Evolutionary conservation across 2,797 vertebrate genomes (phyloP).

Genomic region (Alfaro cultratus): DNA sequence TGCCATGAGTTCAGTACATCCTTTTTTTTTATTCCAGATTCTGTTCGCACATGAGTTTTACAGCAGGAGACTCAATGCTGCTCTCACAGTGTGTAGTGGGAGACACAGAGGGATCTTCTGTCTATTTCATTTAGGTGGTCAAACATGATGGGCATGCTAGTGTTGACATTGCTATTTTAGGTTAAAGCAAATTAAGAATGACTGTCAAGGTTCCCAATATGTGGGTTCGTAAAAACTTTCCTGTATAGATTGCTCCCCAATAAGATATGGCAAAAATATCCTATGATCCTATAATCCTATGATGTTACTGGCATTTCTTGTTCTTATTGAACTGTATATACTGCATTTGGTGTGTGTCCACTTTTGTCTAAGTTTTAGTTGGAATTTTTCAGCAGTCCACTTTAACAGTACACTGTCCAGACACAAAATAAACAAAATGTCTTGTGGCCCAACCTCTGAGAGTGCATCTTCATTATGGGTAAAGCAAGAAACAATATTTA

Average conservation of each 20-base stretch:
- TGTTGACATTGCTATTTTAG: background rate
- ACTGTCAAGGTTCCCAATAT: background rate
- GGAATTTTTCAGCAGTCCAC: background rate
- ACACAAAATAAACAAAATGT: background rate
- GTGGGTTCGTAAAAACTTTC: background rate
- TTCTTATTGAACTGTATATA: background rate
- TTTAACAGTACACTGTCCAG: background rate
- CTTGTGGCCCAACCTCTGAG: background rate
- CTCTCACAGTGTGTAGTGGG: background rate
- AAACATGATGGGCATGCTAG: background rate
- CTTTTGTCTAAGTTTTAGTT: background rate
- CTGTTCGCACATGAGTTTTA: background rate
- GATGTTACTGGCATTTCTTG: background rate
- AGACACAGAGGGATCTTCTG: background rate
- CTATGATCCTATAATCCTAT: background rate
- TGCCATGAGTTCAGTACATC: background rate
- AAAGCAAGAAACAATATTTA: constrained; percentile 3
- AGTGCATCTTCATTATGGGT: constrained; percentile 1
- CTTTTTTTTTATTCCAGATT: background rate
- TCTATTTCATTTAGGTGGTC: background rate
- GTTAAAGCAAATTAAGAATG: background rate
- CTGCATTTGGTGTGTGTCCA: background rate
- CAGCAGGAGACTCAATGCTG: background rate
- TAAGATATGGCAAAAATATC: background rate
- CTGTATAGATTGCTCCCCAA: background rate